Evolutionary conservation across 2,888 invertebrate species (phyloP).

Genomic region (Cosmorhoe ocellata): DNA sequence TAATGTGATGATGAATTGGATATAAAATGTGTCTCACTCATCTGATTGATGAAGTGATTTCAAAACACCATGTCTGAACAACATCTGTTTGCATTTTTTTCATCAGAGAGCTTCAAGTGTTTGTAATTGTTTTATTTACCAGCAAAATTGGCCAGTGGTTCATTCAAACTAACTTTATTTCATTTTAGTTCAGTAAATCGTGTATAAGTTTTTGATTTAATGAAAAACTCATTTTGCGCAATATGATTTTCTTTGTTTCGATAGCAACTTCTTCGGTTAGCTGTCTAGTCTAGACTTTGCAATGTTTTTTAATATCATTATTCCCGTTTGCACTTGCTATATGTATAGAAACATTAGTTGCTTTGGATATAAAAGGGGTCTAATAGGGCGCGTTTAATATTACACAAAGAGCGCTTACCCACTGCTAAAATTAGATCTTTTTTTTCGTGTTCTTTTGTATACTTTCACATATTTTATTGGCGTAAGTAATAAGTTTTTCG

Average conservation of each 20-base stretch:
- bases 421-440: too few species aligned
- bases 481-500: too few species aligned
- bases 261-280: too few species aligned
- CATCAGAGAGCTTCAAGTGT: conserved; percentile 4
- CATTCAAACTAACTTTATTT: too few species aligned
- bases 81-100: conserved; percentile 18
- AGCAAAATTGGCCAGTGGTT: too few species aligned
- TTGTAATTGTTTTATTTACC: conserved; percentile 13
- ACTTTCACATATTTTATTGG: too few species aligned
- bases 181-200: conserved; percentile 1
- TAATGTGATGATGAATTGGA: not conserved
- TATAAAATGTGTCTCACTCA: not conserved
- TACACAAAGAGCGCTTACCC: too few species aligned
- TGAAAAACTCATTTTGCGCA: not conserved
- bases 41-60: conserved; percentile 12
- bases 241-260: not conserved
- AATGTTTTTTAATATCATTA: not conserved
- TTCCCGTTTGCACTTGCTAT: too few species aligned
- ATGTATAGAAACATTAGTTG: too few species aligned
- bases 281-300: conserved; percentile 6
- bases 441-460: too few species aligned
- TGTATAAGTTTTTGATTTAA: conserved; percentile 1
- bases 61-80: conserved; percentile 6
- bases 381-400: too few species aligned
- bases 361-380: too few species aligned